Evolutionary conservation across 2,888 invertebrate genomes (phyloP).

Genomic region (Leistus spinibarbis): DNA sequence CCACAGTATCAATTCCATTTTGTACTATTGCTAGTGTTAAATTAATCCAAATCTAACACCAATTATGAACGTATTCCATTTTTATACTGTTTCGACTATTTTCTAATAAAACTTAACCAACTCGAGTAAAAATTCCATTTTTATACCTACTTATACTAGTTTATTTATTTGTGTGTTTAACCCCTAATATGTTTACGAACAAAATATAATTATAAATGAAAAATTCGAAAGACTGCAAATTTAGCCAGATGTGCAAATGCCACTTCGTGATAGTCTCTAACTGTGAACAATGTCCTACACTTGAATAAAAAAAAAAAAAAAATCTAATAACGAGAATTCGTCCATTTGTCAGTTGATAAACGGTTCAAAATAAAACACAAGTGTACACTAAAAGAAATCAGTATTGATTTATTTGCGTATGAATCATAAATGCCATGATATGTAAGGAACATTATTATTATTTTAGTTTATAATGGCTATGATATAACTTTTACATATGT

Average conservation of each 20-base stretch:
- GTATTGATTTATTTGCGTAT: conserved; percentile 40
- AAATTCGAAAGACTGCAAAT: conserved; percentile 26
- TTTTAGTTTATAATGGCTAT: conserved; percentile 22
- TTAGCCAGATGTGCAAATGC: conserved; percentile 19
- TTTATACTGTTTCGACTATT: background rate
- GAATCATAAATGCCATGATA: conserved; percentile 39
- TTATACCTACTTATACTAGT: background rate
- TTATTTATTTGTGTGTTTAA: background rate
- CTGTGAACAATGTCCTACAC: conserved; percentile 8
- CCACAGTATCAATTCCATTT: background rate
- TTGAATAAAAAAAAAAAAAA: conserved; percentile 9
- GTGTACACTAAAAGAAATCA: conserved; percentile 37
- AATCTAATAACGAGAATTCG: conserved; percentile 30
- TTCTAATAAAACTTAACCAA: background rate
- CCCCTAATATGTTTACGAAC: background rate
- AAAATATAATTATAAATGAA: background rate
- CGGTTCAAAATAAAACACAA: conserved; percentile 31
- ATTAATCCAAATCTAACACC: background rate
- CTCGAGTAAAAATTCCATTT: background rate
- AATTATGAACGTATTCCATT: background rate
- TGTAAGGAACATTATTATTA: conserved; percentile 36
- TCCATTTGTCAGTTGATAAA: conserved; percentile 36
- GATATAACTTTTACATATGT: conserved; percentile 39
- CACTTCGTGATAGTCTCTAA: conserved; percentile 27
- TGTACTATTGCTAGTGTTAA: background rate